These are phyloP conservation scores for Diphyllodes magnificus DNA, from an alignment of 2,113 vertebrate genomes.

Conservation along the genomic window DNA sequence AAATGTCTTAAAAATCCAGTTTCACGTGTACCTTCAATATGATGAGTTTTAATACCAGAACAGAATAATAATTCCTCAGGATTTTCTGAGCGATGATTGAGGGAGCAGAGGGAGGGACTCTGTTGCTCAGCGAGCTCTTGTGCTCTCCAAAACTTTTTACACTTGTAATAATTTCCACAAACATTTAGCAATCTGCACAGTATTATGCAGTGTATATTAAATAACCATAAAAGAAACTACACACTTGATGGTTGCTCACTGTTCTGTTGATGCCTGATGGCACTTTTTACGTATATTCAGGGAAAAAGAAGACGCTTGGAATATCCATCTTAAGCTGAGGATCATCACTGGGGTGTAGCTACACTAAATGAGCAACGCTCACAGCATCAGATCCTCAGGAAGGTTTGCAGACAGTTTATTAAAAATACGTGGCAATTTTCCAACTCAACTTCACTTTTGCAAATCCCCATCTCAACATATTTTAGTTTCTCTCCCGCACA, in stretches of 20 bases:
- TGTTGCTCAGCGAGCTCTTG: background rate
- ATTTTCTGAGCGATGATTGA: background rate
- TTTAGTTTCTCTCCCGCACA: background rate
- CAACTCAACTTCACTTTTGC: background rate
- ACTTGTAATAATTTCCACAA: background rate
- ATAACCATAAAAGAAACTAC: background rate
- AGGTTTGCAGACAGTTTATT: background rate
- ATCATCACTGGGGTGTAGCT: background rate
- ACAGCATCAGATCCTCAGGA: background rate
- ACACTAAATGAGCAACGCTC: background rate
- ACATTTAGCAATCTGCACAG: background rate
- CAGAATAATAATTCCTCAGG: background rate
- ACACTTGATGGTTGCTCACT: background rate
- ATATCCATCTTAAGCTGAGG: background rate
- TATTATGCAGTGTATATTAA: background rate
- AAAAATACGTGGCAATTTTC: background rate
- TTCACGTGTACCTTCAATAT: conserved; percentile 21
- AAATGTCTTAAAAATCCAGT: conserved; percentile 26
- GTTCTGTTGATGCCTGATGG: background rate
- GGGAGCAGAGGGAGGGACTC: background rate
- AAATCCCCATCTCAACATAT: background rate
- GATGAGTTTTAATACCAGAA: conserved; percentile 27
- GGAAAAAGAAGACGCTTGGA: background rate
- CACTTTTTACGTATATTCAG: background rate
- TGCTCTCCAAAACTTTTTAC: background rate